Evolutionary conservation across 92 coral and sea anemone species (phyloP), one percentile per base, ranked within the genome.

Genomic region (Siderastrea radians): DNA sequence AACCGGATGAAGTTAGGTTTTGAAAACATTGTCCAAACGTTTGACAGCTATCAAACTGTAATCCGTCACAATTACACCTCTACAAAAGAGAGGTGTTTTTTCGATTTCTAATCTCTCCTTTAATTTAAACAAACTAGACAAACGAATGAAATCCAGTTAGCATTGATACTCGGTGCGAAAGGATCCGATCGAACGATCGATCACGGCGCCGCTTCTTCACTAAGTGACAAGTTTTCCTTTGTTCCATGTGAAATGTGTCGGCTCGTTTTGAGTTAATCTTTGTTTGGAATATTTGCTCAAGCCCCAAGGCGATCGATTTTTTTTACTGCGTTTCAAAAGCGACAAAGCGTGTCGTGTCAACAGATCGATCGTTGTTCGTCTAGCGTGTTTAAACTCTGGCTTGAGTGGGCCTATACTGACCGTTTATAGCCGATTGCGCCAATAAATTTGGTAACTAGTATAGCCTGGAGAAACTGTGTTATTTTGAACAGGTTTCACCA

Each of bases 41-140:
- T 80, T 80, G 84, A 80, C 63, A 80, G 62, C 75, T 68, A 68
- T 66, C 73, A 65, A 80, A 80, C 49, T 80, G 74, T 67, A 80
- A 65, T 66, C 84, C 74, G 52, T 80, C 84, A 80, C 84, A 66
- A 80, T 80, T 68, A 66, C 75, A 80, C 64, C 65, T 78, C 84
- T 5, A 80, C 84, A 80, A 80, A 65, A 68, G 84, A 80, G 49
- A 64, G 64, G 84, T 80, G 74, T 79, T 66, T 64, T 79, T 80
- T 44, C 64, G 19, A 8, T 53, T 44, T 49, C 84, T 68, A 54
- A 80, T 80, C 74, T 69, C 48, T 80, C 60, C 82, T 62, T 78
- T 10, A 62, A 48, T 48, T 78, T 61, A 49, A 78, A 61, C 71
- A 78, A 78, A 78, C 70, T 47, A n/a, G 69, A 78, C 61, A 78